A percentile compares a stretch with the other conserved stretches of the same genome.
phyloP scores from a whole-genome alignment of 1,140 invertebrate species.

The honey bee (Apis mellifera) region Amel_HAv3.1 CM009933.2:1885001-1885500 shows the following conservation, averaged over 20 bases:
- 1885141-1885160: constrained; percentile 28
- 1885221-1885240: constrained; percentile 45
- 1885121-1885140: neutral
- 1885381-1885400: neutral
- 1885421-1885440: too few relatives aligned
- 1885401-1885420: too few relatives aligned
- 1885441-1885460: too few relatives aligned
- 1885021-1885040: constrained; percentile 41
- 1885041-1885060: constrained; percentile 76
- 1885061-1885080: constrained; percentile 74
- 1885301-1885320: constrained; percentile 53
- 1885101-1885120: constrained; percentile 74
- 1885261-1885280: constrained; percentile 75
- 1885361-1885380: neutral
- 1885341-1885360: neutral
- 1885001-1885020: too few relatives aligned
- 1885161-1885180: neutral
- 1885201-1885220: constrained; percentile 39
- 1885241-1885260: constrained; percentile 57
- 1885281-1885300: constrained; percentile 76
- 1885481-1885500: too few relatives aligned
- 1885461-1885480: too few relatives aligned
- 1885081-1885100: constrained; percentile 79
- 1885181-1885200: constrained; percentile 25
- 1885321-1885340: constrained; percentile 13